phyloP scores from a whole-genome alignment of 1,140 invertebrate species.

The Eurosta solidaginis region DNA sequence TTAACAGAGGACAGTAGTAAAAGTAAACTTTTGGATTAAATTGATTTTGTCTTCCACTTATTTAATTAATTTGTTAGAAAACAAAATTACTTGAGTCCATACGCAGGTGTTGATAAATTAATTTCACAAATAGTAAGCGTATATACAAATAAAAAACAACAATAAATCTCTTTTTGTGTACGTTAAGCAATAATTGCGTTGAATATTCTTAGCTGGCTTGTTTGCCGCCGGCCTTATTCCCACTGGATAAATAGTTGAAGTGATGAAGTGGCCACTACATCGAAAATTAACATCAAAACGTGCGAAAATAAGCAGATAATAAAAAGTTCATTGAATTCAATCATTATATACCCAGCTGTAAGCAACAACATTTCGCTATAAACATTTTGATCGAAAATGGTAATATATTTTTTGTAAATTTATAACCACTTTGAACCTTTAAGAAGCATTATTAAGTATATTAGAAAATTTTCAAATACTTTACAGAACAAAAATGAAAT shows the following conservation, averaged over 20 bases:
- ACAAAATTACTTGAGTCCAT: neutral
- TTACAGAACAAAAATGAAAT: no score
- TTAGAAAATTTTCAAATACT: no score
- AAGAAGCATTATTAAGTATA: no score
- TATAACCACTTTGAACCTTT: no score
- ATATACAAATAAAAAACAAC: neutral
- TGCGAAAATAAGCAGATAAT: no score
- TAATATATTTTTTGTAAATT: no score
- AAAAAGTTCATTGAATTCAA: no score
- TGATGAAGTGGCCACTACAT: slow-evolving; percentile 6
- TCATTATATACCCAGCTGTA: no score
- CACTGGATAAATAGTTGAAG: slow-evolving; percentile 15
- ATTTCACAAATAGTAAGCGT: neutral
- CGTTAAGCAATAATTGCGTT: neutral
- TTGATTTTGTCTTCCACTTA: slow-evolving; percentile 19
- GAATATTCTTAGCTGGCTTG: neutral
- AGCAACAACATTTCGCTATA: no score
- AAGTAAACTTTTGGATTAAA: slow-evolving; percentile 17
- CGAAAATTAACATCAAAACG: neutral
- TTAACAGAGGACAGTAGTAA: slow-evolving; percentile 2
- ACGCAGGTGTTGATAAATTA: neutral
- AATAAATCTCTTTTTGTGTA: neutral
- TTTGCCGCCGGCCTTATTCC: neutral
- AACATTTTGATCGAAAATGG: no score
- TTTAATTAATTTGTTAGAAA: slow-evolving; percentile 21